Conservation (phyloP, 2,113 vertebrate genomes). For the Dasyprocta punctata region DNA sequence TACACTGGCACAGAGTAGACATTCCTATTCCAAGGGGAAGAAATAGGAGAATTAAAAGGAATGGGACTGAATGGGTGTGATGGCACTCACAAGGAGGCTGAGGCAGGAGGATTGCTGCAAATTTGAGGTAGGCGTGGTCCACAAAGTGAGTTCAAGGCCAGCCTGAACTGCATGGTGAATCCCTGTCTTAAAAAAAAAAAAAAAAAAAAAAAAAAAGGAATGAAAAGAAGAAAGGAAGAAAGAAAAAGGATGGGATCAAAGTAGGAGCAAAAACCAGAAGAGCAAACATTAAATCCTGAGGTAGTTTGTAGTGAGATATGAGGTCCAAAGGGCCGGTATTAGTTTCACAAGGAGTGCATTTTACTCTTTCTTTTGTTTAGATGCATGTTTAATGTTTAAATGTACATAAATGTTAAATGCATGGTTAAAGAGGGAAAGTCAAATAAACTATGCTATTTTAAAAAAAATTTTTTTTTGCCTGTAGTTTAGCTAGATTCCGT, state of each 20-base stretch:
- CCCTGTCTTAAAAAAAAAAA: not conserved
- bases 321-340: not conserved
- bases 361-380: not conserved
- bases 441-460: not conserved
- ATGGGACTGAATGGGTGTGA: not conserved
- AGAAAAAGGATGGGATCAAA: not conserved
- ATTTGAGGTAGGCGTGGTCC: not conserved
- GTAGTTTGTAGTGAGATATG: not conserved
- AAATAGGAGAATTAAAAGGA: not conserved
- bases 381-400: not conserved
- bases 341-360: rapidly evolving
- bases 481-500: not conserved
- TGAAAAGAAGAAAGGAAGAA: too few species aligned
- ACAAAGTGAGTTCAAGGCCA: not conserved
- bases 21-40: not conserved
- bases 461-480: too few species aligned
- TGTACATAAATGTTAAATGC: not conserved
- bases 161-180: not conserved
- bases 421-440: not conserved
- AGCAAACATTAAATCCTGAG: not conserved
- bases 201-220: too few species aligned
- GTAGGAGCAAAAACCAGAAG: not conserved
- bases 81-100: not conserved
- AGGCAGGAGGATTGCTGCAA: not conserved
- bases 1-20: not conserved